Evolutionary conservation across 2,113 vertebrate genomes (phyloP).

Genomic region (Onychostoma macrolepis): DNA sequence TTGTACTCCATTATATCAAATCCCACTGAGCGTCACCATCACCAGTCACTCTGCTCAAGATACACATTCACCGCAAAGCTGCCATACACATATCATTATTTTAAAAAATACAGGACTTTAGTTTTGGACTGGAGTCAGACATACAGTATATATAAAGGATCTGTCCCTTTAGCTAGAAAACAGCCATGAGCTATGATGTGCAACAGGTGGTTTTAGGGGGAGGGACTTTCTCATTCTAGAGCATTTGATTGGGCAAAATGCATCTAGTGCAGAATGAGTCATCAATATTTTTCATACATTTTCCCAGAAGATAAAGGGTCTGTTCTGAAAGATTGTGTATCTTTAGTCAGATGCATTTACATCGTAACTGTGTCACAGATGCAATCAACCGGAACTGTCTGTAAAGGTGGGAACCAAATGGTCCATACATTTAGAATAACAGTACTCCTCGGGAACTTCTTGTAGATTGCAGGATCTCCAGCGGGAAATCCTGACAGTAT

Average conservation of each 20-base stretch:
- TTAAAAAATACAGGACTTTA: neutral
- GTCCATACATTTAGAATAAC: too few relatives aligned
- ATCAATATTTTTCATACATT: neutral
- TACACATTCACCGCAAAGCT: neutral
- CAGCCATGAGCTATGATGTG: neutral
- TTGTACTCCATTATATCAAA: constrained; percentile 22
- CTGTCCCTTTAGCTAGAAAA: neutral
- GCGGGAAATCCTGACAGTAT: too few relatives aligned
- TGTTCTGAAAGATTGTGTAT: neutral
- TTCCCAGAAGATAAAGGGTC: neutral
- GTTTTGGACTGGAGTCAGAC: neutral
- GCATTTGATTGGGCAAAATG: neutral
- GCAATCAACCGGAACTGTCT: too few relatives aligned
- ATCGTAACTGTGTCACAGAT: too few relatives aligned
- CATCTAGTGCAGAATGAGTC: neutral
- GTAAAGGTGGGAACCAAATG: too few relatives aligned
- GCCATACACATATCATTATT: neutral
- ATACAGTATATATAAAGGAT: neutral
- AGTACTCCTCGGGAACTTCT: too few relatives aligned
- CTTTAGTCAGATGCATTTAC: too few relatives aligned
- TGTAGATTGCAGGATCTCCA: too few relatives aligned
- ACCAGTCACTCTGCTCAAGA: neutral
- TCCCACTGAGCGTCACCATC: neutral
- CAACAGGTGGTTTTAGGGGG: neutral
- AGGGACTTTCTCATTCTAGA: neutral